Evolutionary conservation across 2,888 invertebrate species (phyloP).

Genomic region (Toxonevra muliebris): DNA sequence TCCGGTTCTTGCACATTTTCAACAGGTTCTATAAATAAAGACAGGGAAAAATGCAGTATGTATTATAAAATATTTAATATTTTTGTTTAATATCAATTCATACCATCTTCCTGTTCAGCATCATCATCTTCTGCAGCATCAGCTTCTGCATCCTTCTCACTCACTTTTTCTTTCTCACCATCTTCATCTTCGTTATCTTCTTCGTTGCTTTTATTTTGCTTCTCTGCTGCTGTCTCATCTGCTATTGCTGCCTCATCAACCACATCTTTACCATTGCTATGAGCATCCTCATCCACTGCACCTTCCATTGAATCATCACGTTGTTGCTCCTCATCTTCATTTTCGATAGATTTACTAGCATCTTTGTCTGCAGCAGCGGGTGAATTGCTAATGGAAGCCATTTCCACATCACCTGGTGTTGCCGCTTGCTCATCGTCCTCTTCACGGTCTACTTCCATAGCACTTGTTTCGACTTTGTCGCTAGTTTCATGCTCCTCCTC

Average conservation of each 20-base stretch:
- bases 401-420: conserved; percentile 33
- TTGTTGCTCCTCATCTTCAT: conserved; percentile 27
- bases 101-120: conserved; percentile 53
- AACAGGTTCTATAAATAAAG: conserved; percentile 60
- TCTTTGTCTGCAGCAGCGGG: conserved; percentile 1
- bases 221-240: conserved; percentile 45
- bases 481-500: conserved; percentile 34
- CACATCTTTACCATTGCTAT: conserved; percentile 35
- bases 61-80: not conserved
- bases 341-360: not conserved
- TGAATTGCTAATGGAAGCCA: conserved; percentile 30
- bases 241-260: conserved; percentile 30
- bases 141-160: conserved; percentile 11
- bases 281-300: conserved; percentile 33
- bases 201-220: conserved; percentile 21
- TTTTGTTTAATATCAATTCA: not conserved
- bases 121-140: conserved; percentile 39
- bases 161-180: conserved; percentile 26
- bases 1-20: conserved; percentile 68
- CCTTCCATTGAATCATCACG: conserved; percentile 16
- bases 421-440: not conserved
- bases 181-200: conserved; percentile 29
- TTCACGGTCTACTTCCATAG: conserved; percentile 1
- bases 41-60: not conserved
- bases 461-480: not conserved